Evolutionary conservation across 2,888 invertebrate species (phyloP), one percentile per base, ranked within the genome.

Genomic region (Phragmatobia fuliginosa): DNA sequence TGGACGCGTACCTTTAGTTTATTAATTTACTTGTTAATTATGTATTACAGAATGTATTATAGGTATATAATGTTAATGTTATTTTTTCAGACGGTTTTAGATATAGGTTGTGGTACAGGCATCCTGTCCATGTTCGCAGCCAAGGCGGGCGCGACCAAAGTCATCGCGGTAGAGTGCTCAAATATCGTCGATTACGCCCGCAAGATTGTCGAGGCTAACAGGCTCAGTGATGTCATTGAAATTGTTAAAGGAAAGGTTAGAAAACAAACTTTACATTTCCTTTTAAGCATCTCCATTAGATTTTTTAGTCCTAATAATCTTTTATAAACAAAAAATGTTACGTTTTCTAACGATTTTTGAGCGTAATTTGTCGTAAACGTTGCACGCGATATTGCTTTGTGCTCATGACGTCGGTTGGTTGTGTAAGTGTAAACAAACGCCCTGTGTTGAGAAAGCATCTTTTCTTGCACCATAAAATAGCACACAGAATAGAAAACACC

Each of bases 91-190:
- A 96, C 87, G 32, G 99, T 99, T 18, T 95, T 99, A 81, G 99
- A 99, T 91, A 99, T 99, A 80, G 99, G 99, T 16, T 99, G 99
- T 89, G 99, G 99, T 16, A 99, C 99, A 0, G 99, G 99, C 59
- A 99, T 99, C 87, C 96, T 99, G 66, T 99, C 99, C 45, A 99
- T 99, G 99, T 99, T 99, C 95, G 99, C 99, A 38, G 99, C 99
- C 0, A 99, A 99, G 93, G 99, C 99, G 6, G 99, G 99, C 16
- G 99, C 99, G 0, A 96, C 98, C 7, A 97, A 97, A 91, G 99
- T 99, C 0, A 97, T 99, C 86, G 99, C 99, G 66, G 98, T 99
- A 52, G 99, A 99, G 91, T 99, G 99, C 94, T 99, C 99, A 18
- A 99, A 99, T 92, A 99, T 99, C 84, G 99, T 99, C 25, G 98